Conservation (phyloP, 2,797 vertebrate species). For the Diplodus puntazzo region DNA sequence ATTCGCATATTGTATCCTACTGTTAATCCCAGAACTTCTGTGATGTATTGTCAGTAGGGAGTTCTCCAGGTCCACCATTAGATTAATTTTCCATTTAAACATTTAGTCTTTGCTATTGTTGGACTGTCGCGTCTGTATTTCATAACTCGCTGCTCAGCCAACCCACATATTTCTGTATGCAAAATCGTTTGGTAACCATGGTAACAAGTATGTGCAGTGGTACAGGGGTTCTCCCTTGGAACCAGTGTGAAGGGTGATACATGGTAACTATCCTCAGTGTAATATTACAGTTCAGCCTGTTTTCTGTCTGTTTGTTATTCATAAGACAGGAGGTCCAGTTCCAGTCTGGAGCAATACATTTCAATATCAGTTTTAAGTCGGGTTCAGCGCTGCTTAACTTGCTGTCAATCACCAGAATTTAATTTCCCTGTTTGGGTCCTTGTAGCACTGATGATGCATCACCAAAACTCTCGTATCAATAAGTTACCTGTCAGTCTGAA, state of each 20-base stretch:
- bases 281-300: background rate
- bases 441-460: background rate
- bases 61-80: too few species aligned
- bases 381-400: background rate
- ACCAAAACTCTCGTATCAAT: too few species aligned
- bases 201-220: background rate
- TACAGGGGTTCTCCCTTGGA: background rate
- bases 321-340: background rate
- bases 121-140: background rate
- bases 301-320: background rate
- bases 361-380: background rate
- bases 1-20: background rate
- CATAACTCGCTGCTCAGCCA: too few species aligned
- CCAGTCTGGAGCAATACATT: background rate
- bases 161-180: background rate
- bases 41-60: too few species aligned
- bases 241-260: too few species aligned
- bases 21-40: too few species aligned
- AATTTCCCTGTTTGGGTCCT: background rate
- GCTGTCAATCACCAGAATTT: background rate
- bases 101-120: too few species aligned
- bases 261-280: background rate
- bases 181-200: background rate
- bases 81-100: too few species aligned
- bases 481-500: too few species aligned